Conservation (phyloP, 2,113 vertebrate genomes). For the Saimiri boliviensis region DNA sequence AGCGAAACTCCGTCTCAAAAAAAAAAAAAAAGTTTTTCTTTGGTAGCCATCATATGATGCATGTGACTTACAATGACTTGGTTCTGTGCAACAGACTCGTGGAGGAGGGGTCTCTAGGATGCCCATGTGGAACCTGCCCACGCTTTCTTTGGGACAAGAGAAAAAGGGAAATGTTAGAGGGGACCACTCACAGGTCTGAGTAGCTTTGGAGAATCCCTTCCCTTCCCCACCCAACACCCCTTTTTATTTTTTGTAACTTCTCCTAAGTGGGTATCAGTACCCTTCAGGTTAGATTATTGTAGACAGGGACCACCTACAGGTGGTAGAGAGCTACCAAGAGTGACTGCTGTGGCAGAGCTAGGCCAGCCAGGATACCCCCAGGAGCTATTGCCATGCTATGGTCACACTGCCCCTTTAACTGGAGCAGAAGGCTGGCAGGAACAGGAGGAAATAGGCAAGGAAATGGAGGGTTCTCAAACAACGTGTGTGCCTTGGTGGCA, state of each 20-base stretch:
- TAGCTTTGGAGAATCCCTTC: background rate
- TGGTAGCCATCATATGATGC: background rate
- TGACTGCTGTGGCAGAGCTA: background rate
- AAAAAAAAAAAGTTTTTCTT: no score
- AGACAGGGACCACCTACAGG: background rate
- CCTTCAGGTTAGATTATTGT: background rate
- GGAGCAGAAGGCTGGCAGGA: no score
- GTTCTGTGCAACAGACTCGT: background rate
- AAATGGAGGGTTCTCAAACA: background rate
- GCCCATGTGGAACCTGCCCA: background rate
- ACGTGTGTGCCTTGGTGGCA: fast-evolving
- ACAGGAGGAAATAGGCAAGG: background rate
- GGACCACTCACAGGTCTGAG: background rate
- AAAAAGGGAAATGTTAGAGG: background rate
- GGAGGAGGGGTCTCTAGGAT: background rate
- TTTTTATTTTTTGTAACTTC: background rate
- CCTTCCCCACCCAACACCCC: background rate
- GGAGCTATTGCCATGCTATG: no score
- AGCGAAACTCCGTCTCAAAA: no score
- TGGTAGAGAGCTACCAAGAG: background rate
- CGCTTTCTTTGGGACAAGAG: background rate
- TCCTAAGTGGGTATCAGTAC: background rate
- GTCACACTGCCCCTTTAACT: background rate
- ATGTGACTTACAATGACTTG: background rate
- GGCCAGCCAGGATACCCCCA: background rate